phyloP scores from a whole-genome alignment of 2,797 vertebrate genomes.

The Sebastes steindachneri region DNA sequence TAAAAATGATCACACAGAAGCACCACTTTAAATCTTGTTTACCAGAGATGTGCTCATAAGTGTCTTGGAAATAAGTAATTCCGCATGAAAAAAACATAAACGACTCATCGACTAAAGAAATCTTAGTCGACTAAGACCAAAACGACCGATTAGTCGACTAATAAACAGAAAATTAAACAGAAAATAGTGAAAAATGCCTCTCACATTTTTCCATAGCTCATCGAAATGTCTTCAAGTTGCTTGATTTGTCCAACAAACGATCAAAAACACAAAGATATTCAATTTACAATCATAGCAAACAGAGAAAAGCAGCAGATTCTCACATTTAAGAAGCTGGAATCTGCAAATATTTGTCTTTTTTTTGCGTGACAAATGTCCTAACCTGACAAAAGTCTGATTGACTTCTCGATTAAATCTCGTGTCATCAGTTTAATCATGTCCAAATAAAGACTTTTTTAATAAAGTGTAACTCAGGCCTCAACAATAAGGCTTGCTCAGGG shows the following conservation, averaged over 20 bases:
- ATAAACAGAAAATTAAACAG: rapidly evolving
- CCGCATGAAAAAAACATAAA: too few species aligned
- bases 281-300: not conserved
- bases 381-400: not conserved
- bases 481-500: too few species aligned
- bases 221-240: not conserved
- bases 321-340: not conserved
- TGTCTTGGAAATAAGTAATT: too few species aligned
- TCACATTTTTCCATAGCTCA: not conserved
- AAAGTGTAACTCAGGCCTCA: not conserved
- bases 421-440: not conserved
- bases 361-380: not conserved
- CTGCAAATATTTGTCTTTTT: not conserved
- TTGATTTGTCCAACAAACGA: not conserved
- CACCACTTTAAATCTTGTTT: too few species aligned
- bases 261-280: not conserved
- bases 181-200: too few species aligned
- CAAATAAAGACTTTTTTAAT: not conserved
- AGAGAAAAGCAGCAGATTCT: not conserved
- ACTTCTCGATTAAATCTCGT: not conserved
- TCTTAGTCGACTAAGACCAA: too few species aligned
- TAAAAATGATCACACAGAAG: too few species aligned
- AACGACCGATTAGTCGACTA: too few species aligned
- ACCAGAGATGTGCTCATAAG: too few species aligned
- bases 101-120: rapidly evolving